Conservation (phyloP, 2,888 invertebrate species). For the Ceratothoa steindachneri region DNA sequence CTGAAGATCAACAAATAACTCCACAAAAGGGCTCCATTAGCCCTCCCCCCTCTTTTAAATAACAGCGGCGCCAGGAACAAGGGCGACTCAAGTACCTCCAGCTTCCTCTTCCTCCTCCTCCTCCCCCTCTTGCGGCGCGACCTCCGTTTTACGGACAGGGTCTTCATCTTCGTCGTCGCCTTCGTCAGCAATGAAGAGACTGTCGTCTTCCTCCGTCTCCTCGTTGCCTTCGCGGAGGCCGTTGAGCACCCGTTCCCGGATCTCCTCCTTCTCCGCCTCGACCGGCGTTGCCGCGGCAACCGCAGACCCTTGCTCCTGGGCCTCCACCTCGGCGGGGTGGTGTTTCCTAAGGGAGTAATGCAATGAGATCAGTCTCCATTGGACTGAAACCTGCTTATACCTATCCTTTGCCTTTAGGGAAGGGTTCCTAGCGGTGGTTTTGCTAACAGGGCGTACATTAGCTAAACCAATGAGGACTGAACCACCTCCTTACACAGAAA, state of each 20-base stretch:
- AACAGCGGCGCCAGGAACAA: no score
- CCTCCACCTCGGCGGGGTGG: conserved; percentile 42
- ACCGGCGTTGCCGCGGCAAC: neutral
- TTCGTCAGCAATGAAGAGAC: neutral
- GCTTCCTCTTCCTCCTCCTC: conserved; percentile 22
- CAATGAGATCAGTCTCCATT: neutral
- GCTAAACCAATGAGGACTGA: no score
- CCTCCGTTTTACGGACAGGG: neutral
- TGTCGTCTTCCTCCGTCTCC: conserved; percentile 57
- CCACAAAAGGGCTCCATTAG: no score
- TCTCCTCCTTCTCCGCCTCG: neutral
- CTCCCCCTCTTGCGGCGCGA: neutral
- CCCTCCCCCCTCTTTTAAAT: no score
- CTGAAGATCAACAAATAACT: no score
- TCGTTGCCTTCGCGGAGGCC: conserved; percentile 76
- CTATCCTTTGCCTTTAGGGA: no score
- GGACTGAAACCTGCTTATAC: no score
- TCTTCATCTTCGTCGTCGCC: conserved; percentile 24
- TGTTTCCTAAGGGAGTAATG: conserved; percentile 28
- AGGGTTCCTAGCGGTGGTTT: no score
- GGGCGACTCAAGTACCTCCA: no score
- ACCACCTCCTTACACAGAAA: no score
- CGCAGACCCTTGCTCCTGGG: conserved; percentile 33
- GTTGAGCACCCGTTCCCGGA: conserved; percentile 55
- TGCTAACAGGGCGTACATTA: no score